phyloP scores from a whole-genome alignment of 2,888 invertebrate genomes.

The Meloe dianella region DNA sequence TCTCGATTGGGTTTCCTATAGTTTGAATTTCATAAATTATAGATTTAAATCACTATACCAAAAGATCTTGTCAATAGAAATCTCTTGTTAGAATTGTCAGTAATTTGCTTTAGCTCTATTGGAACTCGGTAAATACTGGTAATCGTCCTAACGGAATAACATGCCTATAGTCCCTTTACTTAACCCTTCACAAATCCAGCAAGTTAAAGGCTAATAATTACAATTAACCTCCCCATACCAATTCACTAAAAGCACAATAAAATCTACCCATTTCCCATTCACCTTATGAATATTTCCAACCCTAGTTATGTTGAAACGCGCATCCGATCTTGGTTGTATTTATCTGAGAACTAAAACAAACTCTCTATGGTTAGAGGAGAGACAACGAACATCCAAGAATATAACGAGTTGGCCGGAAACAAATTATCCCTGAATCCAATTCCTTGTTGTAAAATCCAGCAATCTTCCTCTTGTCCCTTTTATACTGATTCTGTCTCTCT shows the following conservation, averaged over 20 bases:
- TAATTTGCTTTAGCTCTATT: constrained; percentile 32
- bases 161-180: constrained; percentile 27
- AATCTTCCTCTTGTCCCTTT: constrained; percentile 6
- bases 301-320: not conserved
- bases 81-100: constrained; percentile 17
- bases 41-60: not conserved
- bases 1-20: too few species aligned
- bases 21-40: too few species aligned
- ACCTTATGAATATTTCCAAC: constrained; percentile 17
- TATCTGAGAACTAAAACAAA: constrained; percentile 6
- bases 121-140: constrained; percentile 36
- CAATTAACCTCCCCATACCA: constrained; percentile 22
- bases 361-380: not conserved
- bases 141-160: constrained; percentile 35
- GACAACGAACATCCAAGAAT: constrained; percentile 2
- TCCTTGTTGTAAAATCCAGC: constrained; percentile 6
- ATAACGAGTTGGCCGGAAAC: constrained; percentile 16
- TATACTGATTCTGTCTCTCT: not conserved
- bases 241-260: constrained; percentile 13
- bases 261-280: constrained; percentile 7
- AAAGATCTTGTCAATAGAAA: not conserved
- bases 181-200: constrained; percentile 30
- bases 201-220: constrained; percentile 37
- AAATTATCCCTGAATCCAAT: constrained; percentile 16
- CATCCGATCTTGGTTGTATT: constrained; percentile 1